Base-by-base conservation (phyloP, 2,797 vertebrate genomes). In the Holocentrus rufus region DNA sequence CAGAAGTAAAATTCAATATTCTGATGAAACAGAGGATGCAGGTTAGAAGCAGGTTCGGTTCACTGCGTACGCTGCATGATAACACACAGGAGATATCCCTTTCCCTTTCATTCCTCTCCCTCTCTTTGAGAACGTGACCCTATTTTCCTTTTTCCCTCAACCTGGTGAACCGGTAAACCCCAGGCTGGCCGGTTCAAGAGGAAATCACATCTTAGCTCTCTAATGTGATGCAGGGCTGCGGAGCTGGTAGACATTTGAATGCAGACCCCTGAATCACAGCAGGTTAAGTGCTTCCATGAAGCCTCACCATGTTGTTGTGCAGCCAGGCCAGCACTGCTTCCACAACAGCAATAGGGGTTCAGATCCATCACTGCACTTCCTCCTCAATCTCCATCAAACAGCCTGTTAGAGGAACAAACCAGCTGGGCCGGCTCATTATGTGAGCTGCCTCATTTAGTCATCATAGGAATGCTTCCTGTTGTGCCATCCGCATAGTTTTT, bases 261-360 rank as follows among this genome's bases (percentile, higher is more conserved):
- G 80, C 65, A 80, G 72, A 79, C 87, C 87, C 85, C 78, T 81
- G 87, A 89, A 89, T 85, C 87, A 71, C 79, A 80, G 82, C 82
- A 86, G 90, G 90, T 93, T 90, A 94, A 93, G 90, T 93, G 91
- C 82, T 90, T 90, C 89, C 90, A 92, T 93, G 85, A 91, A 90
- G 84, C 85, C 84, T 81, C 71, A 25, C 75, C 64, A 50, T 78
- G 81, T 79, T 77, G 82, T 85, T 88, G 85, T 83, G 76, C 77
- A 80, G 71, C 70, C 77, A 64, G 77, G 75, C 79, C 73, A 49
- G 49, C 80, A 62, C 83, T 27, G 74, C 77, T 79, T 88, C 80
- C 76, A 72, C 71, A 4, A 57, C 66, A 56, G 80, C 59, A 83
- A 61, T 66, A 79, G 17, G 67, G 79, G 77, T 87, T 90, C 84